Evolutionary conservation across 2,888 invertebrate genomes (phyloP).

Genomic region (Heliconius ismenius): DNA sequence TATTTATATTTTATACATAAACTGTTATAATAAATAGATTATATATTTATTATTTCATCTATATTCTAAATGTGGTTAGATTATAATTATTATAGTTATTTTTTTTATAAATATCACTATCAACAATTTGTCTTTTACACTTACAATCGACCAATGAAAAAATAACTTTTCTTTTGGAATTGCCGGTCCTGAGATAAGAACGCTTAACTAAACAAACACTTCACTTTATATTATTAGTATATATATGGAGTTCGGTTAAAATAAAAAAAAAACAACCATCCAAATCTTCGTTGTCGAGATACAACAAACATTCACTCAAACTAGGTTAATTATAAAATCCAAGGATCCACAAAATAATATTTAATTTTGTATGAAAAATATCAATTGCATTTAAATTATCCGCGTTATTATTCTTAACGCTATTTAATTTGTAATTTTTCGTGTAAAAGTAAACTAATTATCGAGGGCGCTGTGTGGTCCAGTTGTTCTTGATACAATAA

Average conservation of each 20-base stretch:
- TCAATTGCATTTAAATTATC: slow-evolving; percentile 30
- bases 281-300: slow-evolving; percentile 27
- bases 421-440: slow-evolving; percentile 35
- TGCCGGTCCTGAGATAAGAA: neutral
- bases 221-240: neutral
- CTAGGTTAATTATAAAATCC: slow-evolving; percentile 51
- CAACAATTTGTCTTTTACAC: neutral
- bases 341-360: slow-evolving; percentile 41
- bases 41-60: neutral
- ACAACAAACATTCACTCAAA: slow-evolving; percentile 45
- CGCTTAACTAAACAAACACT: neutral
- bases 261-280: neutral
- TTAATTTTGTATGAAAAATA: slow-evolving; percentile 36
- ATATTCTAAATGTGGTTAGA: neutral
- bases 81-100: neutral
- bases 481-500: slow-evolving; percentile 27
- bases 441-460: slow-evolving; percentile 40
- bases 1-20: neutral
- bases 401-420: slow-evolving; percentile 30
- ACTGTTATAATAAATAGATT: neutral
- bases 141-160: neutral
- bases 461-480: slow-evolving; percentile 29
- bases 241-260: too few relatives aligned
- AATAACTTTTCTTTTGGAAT: neutral
- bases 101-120: neutral